Percentiles rank a stretch among this genome's conserved stretches.
Evolutionary conservation across 2,888 invertebrate genomes (phyloP).

Genomic region (Harpalus rufipes): DNA sequence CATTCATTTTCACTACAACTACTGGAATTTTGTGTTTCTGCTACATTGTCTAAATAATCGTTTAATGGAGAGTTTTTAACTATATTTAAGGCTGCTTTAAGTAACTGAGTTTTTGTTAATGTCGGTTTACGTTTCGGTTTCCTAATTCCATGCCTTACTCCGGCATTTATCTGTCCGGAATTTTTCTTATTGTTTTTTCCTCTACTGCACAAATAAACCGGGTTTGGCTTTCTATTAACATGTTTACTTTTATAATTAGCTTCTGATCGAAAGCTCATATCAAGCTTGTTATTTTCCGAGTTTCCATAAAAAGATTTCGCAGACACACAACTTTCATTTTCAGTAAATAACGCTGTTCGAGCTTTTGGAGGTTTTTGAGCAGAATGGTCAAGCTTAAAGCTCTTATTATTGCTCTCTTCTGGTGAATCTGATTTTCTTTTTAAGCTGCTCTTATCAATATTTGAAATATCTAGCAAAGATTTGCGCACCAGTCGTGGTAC

Average conservation of each 20-base stretch:
- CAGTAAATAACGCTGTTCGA: conserved; percentile 75
- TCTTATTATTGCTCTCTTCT: conserved; percentile 67
- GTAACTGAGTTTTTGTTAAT: conserved; percentile 69
- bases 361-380: conserved; percentile 73
- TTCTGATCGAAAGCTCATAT: conserved; percentile 41
- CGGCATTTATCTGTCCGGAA: conserved; percentile 83
- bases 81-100: conserved; percentile 73
- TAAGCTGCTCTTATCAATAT: conserved; percentile 58
- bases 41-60: conserved; percentile 71
- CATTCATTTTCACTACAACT: conserved; percentile 42
- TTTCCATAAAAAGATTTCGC: conserved; percentile 81
- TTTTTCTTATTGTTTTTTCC: conserved; percentile 75
- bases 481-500: conserved; percentile 74
- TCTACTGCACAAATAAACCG: conserved; percentile 73
- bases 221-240: conserved; percentile 65
- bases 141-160: conserved; percentile 82
- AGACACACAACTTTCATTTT: conserved; percentile 75
- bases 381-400: conserved; percentile 69
- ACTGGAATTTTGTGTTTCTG: conserved; percentile 63
- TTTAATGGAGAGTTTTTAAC: conserved; percentile 73
- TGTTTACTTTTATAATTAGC: conserved; percentile 45
- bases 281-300: conserved; percentile 69
- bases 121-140: conserved; percentile 79
- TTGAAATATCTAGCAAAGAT: conserved; percentile 71
- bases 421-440: conserved; percentile 69